Base-by-base conservation (phyloP, 1,140 invertebrate genomes). In the Drosophila athabasca region DNA sequence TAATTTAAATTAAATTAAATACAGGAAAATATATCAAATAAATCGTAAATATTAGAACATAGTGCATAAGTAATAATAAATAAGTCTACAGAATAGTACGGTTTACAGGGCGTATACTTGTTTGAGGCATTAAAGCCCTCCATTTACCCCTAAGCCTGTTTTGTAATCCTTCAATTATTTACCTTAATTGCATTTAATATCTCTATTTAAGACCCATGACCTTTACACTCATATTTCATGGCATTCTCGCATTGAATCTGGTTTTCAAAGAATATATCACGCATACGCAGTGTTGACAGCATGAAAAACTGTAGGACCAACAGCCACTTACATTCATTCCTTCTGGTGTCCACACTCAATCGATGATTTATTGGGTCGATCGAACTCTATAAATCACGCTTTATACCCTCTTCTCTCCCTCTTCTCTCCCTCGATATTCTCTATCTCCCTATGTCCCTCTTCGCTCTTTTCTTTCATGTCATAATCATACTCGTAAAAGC, bases 401-500 rank as follows among this genome's bases (percentile, higher is more conserved):
- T 71, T 41, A 49, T 66, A 44, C 24, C 17, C 24, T 26, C 4
- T 26, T 61, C 31, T 9, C 31, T 50, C 24, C 17, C 24, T 26
- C 4, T 26, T 61, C 31, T 9, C 31, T 45, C 3, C 9, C 58
- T 6, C 24, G 11, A 15, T 62, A 54, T 62, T 62, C 60, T 62
- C 26, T 11, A 48, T 66, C 62, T 39, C 9, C 17, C 17, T 39
- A 39, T 13, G 17, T 39, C 35, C 11, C 35, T 11, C 13, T 13
- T 39, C 35, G 11, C 35, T 39, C 3, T 39, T 39, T 39, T 11
- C 35, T 13, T 69, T 44, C 49, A 44, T 69, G 51, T 35, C 51
- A 58, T 69, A 69, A 70, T 70, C 57, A 68, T 45, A n/a, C n/a
- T n/a, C n/a, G n/a, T n/a, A 69, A 68, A 69, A 55, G 50, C 66